Evolutionary conservation across 35 echinoderm and acorn worm species (phyloP).

Genomic region (Stichopus chloronotus): DNA sequence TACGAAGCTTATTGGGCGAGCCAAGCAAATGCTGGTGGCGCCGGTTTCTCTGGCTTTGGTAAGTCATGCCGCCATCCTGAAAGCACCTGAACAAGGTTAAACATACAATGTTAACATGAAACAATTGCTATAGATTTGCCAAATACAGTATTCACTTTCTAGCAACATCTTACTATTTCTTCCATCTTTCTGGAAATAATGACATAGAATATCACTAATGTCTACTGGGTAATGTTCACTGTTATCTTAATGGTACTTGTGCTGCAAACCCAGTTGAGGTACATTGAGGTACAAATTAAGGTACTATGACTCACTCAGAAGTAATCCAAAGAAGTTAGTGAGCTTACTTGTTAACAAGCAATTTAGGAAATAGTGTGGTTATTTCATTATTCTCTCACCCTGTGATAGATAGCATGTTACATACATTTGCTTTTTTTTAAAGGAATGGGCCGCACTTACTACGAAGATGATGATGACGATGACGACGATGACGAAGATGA

Average conservation of each 20-base stretch:
- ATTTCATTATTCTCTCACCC: not conserved
- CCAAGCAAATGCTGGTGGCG: not conserved
- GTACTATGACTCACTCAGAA: not conserved
- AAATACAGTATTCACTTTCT: not conserved
- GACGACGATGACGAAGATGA: not conserved
- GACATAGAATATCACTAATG: not conserved
- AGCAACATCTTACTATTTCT: not conserved
- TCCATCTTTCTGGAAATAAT: too few species aligned
- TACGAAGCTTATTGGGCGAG: constrained; percentile 36
- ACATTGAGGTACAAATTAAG: not conserved
- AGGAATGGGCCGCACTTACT: not conserved
- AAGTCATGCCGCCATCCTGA: not conserved
- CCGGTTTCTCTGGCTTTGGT: not conserved
- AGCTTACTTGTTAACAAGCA: not conserved
- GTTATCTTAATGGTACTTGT: not conserved
- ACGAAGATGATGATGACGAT: constrained; percentile 2
- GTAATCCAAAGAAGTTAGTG: not conserved
- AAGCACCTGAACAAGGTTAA: not conserved
- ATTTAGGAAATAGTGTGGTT: not conserved
- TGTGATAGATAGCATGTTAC: not conserved
- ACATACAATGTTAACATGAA: not conserved
- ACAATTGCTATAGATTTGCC: not conserved
- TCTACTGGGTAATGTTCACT: not conserved
- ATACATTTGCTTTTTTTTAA: not conserved
- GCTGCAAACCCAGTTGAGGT: not conserved